Percentiles rank a stretch among this genome's conserved stretches.
Conservation (phyloP, 1,140 invertebrate species). For the Goniozus legneri region DNA sequence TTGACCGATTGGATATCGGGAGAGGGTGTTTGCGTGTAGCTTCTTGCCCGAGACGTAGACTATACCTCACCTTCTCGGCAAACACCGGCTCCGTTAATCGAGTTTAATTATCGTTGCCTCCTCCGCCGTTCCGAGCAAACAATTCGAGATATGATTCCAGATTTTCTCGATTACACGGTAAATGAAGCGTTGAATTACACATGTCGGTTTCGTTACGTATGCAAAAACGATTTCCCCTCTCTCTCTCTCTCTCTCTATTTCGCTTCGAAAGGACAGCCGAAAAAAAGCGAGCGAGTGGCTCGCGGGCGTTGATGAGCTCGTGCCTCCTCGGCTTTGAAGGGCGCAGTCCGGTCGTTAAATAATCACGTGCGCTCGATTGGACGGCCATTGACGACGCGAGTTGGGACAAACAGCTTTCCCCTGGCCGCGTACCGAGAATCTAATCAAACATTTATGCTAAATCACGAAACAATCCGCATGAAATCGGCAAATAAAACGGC, state of each 20-base stretch:
- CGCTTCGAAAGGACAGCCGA: neutral
- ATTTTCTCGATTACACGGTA: too few species aligned
- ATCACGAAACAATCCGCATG: constrained; percentile 57
- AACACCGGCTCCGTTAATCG: too few species aligned
- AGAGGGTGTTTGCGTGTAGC: too few species aligned
- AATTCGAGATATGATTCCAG: too few species aligned
- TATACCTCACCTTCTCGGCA: too few species aligned
- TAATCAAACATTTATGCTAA: constrained; percentile 59
- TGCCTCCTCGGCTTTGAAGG: neutral
- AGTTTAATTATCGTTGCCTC: too few species aligned
- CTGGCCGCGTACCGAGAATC: constrained; percentile 37
- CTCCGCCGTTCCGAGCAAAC: too few species aligned
- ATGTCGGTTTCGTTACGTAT: too few species aligned
- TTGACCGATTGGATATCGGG: constrained; percentile 34
- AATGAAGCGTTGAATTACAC: too few species aligned
- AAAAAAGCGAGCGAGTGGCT: neutral
- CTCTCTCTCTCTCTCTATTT: neutral
- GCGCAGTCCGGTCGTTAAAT: constrained; percentile 30
- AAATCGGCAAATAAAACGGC: constrained; percentile 57
- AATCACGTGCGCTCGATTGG: constrained; percentile 35
- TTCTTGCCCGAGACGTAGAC: too few species aligned
- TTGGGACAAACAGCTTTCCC: constrained; percentile 26
- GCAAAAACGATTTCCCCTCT: neutral
- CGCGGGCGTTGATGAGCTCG: neutral
- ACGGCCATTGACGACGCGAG: constrained; percentile 28